Conservation (phyloP, 2,888 invertebrate species). For the Hermodice carunculata region DNA sequence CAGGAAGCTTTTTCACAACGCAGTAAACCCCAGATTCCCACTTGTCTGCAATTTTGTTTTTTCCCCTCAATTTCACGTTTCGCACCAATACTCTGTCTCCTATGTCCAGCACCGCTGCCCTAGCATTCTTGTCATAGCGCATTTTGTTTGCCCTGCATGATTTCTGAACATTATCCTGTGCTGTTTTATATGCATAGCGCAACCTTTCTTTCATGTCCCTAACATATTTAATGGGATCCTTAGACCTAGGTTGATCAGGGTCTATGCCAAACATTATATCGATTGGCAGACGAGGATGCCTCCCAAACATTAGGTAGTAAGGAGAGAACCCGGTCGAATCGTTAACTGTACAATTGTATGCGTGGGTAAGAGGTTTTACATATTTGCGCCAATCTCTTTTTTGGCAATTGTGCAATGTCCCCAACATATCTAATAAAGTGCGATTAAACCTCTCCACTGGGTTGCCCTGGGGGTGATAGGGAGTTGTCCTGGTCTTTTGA, state of each 20-base stretch:
- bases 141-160: no score
- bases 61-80: conserved; percentile 19
- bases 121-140: conserved; percentile 22
- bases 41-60: conserved; percentile 27
- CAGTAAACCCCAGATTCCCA: conserved; percentile 18
- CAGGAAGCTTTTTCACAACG: no score
- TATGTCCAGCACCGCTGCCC: conserved; percentile 16
- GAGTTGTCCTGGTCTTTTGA: conserved; percentile 6
- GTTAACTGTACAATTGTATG: conserved; percentile 30
- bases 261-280: conserved; percentile 12
- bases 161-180: no score
- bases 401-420: conserved; percentile 22
- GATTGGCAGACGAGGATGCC: conserved; percentile 19
- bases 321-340: conserved; percentile 21
- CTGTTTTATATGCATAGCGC: no score
- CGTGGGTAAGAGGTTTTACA: conserved; percentile 20
- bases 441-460: conserved; percentile 36
- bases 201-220: no score
- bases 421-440: conserved; percentile 30
- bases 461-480: conserved; percentile 36
- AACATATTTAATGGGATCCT: no score
- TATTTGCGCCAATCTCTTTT: conserved; percentile 28
- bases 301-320: conserved; percentile 31
- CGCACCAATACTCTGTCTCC: conserved; percentile 26
- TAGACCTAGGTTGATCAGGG: no score